These are phyloP conservation scores for Tetramorium simillimum DNA, from an alignment of 1,140 invertebrate species.

Conservation along the genomic window DNA sequence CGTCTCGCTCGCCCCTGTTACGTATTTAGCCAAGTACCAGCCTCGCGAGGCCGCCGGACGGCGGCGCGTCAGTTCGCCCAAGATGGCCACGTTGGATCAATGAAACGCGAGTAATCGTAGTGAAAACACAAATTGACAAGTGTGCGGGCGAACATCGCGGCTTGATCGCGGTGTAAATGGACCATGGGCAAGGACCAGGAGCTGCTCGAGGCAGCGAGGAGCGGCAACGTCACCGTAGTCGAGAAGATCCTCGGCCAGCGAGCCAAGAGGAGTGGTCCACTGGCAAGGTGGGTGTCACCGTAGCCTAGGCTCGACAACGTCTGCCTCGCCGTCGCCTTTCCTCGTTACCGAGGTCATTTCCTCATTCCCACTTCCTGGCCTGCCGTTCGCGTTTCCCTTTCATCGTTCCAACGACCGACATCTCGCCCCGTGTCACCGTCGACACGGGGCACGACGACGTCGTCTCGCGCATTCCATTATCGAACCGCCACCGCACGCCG, in stretches of 20 bases:
- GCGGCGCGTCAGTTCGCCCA: slow-evolving; percentile 85
- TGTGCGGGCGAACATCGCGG: slow-evolving; percentile 85
- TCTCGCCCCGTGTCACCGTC: not conserved
- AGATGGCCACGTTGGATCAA: slow-evolving; percentile 91
- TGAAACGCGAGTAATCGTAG: slow-evolving; percentile 88
- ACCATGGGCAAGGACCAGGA: slow-evolving; percentile 98
- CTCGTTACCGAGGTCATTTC: slow-evolving; percentile 29
- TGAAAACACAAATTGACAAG: slow-evolving; percentile 87
- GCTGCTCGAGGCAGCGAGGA: slow-evolving; percentile 96
- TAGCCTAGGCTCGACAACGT: slow-evolving; percentile 52
- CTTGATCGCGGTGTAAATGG: slow-evolving; percentile 86
- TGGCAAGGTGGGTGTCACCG: slow-evolving; percentile 92
- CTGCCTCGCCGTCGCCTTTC: slow-evolving; percentile 48
- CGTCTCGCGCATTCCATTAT: slow-evolving; percentile 61
- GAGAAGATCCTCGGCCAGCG: slow-evolving; percentile 96
- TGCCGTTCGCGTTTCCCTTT: not conserved
- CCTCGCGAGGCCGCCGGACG: slow-evolving; percentile 77
- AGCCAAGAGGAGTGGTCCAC: slow-evolving; percentile 95
- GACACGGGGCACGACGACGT: slow-evolving; percentile 15
- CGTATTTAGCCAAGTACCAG: not conserved
- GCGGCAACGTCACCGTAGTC: slow-evolving; percentile 94
- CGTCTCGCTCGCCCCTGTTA: slow-evolving; percentile 29
- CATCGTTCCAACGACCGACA: too few species aligned
- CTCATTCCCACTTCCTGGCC: slow-evolving; percentile 4
- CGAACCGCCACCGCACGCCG: slow-evolving; percentile 45